phyloP scores from a whole-genome alignment of 2,113 vertebrate species.

The Nicator chloris region DNA sequence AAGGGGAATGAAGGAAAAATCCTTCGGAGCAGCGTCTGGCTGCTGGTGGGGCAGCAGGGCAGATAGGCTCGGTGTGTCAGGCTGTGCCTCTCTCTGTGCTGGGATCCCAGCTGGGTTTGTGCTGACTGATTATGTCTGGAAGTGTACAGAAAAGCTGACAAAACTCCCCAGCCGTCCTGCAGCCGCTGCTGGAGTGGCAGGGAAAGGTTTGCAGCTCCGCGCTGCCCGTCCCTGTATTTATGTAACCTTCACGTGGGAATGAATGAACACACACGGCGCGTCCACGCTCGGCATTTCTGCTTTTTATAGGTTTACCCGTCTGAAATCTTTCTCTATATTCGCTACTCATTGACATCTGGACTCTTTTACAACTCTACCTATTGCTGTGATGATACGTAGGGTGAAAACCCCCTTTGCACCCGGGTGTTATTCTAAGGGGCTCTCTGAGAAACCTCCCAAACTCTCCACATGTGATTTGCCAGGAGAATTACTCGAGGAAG shows the following conservation, averaged over 20 bases:
- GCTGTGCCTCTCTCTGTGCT: background rate
- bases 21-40: background rate
- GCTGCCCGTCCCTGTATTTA: background rate
- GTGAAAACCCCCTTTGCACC: background rate
- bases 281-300: background rate
- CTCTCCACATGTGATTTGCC: background rate
- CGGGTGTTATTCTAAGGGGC: background rate
- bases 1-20: background rate
- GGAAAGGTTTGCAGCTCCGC: background rate
- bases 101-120: background rate
- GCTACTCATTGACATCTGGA: background rate
- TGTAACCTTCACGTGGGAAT: constrained; percentile 42
- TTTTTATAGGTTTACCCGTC: background rate
- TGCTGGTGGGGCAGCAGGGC: background rate
- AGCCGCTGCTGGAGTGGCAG: background rate
- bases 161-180: background rate
- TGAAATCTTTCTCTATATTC: background rate
- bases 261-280: constrained; percentile 12
- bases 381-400: background rate
- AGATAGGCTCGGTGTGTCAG: background rate
- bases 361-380: background rate
- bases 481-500: constrained; percentile 32
- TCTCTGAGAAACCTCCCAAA: background rate
- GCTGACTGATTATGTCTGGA: background rate
- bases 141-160: background rate